phyloP scores from a whole-genome alignment of 2,113 vertebrate genomes.

The Microcebus tavaratra region DNA sequence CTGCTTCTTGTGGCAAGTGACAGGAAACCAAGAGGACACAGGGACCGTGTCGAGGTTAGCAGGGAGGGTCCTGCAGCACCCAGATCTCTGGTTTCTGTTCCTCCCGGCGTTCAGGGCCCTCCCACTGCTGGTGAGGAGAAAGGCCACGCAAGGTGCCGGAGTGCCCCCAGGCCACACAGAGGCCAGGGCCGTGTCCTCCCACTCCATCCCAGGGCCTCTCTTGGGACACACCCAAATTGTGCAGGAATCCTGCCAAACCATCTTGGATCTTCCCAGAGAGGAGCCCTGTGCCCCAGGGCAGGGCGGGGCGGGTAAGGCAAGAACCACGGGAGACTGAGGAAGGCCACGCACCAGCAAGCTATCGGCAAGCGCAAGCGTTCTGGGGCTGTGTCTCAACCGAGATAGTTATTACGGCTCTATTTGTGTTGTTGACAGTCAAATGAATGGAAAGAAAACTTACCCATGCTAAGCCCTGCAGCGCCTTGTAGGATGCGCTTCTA shows the following conservation, averaged over 20 bases:
- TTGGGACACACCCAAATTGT: rapidly evolving
- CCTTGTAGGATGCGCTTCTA: rapidly evolving
- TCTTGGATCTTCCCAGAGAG: background rate
- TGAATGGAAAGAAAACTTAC: too few relatives aligned
- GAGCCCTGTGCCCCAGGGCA: rapidly evolving
- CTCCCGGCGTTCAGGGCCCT: background rate
- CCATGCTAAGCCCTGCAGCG: background rate
- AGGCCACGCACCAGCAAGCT: background rate
- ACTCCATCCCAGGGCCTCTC: background rate
- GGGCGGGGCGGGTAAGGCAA: too few relatives aligned
- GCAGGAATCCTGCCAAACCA: background rate
- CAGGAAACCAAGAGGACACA: conserved; percentile 30
- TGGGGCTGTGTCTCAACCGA: background rate
- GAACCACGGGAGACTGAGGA: rapidly evolving
- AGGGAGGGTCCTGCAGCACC: conserved; percentile 41
- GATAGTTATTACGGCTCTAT: background rate
- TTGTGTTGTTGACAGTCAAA: background rate
- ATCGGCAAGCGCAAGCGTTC: background rate
- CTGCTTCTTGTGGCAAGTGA: background rate
- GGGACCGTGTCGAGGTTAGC: background rate
- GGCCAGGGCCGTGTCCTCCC: background rate
- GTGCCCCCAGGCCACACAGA: background rate
- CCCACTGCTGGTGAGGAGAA: background rate
- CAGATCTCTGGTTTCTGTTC: conserved; percentile 56
- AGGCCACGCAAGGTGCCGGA: background rate